phyloP scores from a whole-genome alignment of 2,888 invertebrate genomes.

The Drosophila greeni region DNA sequence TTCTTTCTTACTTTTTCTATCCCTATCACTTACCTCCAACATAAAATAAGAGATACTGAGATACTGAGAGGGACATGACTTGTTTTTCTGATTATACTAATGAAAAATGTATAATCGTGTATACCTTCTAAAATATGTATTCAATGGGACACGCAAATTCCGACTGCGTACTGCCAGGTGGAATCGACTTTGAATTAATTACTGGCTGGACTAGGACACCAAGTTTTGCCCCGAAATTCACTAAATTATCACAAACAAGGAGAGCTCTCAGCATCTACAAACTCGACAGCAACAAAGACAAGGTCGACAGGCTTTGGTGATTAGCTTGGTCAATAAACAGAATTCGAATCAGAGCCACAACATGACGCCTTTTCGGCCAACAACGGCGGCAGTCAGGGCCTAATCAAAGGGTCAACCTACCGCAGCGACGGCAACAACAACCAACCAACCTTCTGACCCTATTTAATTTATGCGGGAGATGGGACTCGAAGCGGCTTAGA shows the following conservation, averaged over 20 bases:
- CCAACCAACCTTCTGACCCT: constrained; percentile 42
- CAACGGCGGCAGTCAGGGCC: background rate
- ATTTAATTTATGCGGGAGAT: constrained; percentile 63
- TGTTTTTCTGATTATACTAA: background rate
- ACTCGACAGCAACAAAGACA: background rate
- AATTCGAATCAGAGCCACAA: constrained; percentile 44
- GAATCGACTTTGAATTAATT: background rate
- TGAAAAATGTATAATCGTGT: background rate
- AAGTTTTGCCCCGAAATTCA: constrained; percentile 5
- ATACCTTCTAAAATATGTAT: too few relatives aligned
- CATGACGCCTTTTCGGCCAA: constrained; percentile 55
- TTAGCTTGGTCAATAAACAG: constrained; percentile 60
- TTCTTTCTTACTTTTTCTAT: too few relatives aligned
- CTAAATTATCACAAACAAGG: constrained; percentile 29
- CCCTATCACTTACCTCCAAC: too few relatives aligned
- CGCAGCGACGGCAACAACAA: constrained; percentile 30
- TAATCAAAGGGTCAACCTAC: constrained; percentile 33
- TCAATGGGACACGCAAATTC: background rate
- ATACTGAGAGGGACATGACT: too few relatives aligned
- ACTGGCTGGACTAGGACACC: background rate
- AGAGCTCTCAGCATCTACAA: constrained; percentile 5
- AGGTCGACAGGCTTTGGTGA: constrained; percentile 25
- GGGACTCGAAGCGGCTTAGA: constrained; percentile 43
- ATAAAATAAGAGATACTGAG: too few relatives aligned
- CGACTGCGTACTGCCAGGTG: too few relatives aligned